A percentile compares a stretch with the other conserved stretches of the same genome.
phyloP scores from a whole-genome alignment of 2,113 vertebrate genomes.

The Todiramphus chloris region DNA sequence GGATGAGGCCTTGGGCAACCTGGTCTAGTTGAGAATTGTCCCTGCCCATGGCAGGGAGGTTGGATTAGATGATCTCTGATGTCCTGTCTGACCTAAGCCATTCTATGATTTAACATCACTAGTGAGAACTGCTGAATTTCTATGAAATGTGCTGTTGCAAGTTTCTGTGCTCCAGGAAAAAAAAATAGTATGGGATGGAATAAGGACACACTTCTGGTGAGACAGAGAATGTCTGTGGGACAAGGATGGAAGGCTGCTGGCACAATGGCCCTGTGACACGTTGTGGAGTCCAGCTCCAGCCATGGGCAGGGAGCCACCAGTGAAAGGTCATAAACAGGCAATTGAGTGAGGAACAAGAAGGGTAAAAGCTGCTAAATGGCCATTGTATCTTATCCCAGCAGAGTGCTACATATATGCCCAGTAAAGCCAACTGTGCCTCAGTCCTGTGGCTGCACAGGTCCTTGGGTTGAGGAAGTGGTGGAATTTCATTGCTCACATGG shows the following conservation, averaged over 20 bases:
- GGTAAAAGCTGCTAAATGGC: background rate
- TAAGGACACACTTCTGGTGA: background rate
- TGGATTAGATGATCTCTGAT: too few relatives aligned
- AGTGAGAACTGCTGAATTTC: background rate
- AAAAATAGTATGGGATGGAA: background rate
- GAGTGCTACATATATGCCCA: background rate
- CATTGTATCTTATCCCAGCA: background rate
- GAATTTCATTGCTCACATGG: background rate
- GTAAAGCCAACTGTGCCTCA: background rate
- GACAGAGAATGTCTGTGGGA: background rate
- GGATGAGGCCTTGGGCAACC: too few relatives aligned
- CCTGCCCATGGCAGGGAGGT: too few relatives aligned
- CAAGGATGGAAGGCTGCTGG: background rate
- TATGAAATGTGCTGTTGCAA: background rate
- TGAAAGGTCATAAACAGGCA: background rate
- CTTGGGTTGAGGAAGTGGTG: accelerated
- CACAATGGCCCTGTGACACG: accelerated
- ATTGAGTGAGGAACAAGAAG: background rate
- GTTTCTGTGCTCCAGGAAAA: background rate
- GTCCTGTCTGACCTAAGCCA: too few relatives aligned
- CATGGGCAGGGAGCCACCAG: background rate
- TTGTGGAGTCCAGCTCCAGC: background rate
- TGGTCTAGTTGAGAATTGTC: too few relatives aligned
- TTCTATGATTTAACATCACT: background rate
- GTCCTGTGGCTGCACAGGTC: background rate